Evolutionary conservation across 2,797 vertebrate genomes (phyloP).

Genomic region (Masticophis lateralis): DNA sequence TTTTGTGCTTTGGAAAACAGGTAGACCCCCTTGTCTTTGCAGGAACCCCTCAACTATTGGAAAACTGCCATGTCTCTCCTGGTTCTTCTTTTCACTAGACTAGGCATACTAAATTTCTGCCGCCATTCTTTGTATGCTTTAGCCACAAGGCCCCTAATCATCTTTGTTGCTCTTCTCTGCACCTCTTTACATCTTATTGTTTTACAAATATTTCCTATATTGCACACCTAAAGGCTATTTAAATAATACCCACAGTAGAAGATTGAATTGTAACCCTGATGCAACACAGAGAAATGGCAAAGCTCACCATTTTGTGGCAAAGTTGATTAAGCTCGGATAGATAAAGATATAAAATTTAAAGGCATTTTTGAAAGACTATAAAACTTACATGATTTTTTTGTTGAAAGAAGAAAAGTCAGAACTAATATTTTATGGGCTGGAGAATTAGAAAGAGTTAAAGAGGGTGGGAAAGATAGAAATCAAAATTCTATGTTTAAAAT

Average conservation of each 20-base stretch:
- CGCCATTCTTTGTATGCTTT: background rate
- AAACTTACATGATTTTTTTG: background rate
- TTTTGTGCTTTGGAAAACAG: background rate
- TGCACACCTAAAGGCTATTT: background rate
- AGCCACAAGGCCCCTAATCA: background rate
- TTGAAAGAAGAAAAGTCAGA: background rate
- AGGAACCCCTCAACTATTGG: background rate
- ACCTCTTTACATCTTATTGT: background rate
- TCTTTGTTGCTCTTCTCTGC: background rate
- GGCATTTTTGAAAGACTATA: background rate
- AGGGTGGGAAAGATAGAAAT: background rate
- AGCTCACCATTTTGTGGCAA: background rate
- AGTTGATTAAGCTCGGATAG: background rate
- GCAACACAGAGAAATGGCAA: background rate
- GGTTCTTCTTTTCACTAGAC: background rate
- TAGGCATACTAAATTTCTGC: background rate
- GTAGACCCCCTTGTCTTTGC: background rate
- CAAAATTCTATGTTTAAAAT: background rate
- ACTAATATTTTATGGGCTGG: background rate
- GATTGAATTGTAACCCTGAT: background rate
- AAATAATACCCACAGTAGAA: background rate
- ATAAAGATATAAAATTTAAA: background rate
- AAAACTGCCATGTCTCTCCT: background rate
- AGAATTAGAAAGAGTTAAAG: background rate
- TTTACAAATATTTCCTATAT: background rate